A percentile compares a stretch with the other conserved stretches of the same genome.
Conservation (phyloP, 2,113 vertebrate genomes). For the Ammodytes marinus region DNA sequence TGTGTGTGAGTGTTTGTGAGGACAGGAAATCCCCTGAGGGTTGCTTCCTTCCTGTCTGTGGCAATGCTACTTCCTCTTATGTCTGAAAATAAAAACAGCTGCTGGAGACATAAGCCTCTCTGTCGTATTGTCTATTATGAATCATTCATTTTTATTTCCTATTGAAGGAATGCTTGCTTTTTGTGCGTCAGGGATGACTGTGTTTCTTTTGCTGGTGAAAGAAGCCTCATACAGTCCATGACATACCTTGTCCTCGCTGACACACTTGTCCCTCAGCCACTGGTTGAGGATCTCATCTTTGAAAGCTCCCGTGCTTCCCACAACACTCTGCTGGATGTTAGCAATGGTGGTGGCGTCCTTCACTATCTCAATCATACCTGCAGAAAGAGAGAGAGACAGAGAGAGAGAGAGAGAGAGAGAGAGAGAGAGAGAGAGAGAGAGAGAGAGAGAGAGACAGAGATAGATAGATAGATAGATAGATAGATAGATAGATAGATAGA, state of each 20-base stretch:
- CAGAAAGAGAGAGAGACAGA: constrained; percentile 10
- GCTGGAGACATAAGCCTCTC: not conserved
- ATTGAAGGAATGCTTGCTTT: too few species aligned
- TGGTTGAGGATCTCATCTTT: constrained; percentile 97
- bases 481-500: too few species aligned
- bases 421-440: too few species aligned
- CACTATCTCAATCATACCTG: constrained; percentile 99
- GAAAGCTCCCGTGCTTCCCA: constrained; percentile 96
- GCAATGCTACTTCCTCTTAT: constrained; percentile 50
- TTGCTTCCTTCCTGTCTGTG: constrained; percentile 62
- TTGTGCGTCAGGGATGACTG: too few species aligned
- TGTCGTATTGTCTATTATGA: too few species aligned
- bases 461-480: too few species aligned
- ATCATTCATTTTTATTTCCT: too few species aligned
- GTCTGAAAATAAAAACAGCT: constrained; percentile 15
- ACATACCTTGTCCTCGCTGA: constrained; percentile 94
- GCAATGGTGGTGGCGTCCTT: constrained; percentile 98
- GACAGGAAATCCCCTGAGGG: constrained; percentile 37
- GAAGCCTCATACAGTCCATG: too few species aligned
- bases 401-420: not conserved
- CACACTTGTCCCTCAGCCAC: constrained; percentile 95
- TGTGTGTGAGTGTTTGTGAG: not conserved
- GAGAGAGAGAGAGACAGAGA: too few species aligned
- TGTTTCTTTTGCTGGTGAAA: not conserved
- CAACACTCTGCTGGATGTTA: constrained; percentile 98